Evolutionary conservation across 1,140 invertebrate genomes (phyloP), one percentile per base, ranked within the genome.

Genomic region (Drosophila aff.): DNA sequence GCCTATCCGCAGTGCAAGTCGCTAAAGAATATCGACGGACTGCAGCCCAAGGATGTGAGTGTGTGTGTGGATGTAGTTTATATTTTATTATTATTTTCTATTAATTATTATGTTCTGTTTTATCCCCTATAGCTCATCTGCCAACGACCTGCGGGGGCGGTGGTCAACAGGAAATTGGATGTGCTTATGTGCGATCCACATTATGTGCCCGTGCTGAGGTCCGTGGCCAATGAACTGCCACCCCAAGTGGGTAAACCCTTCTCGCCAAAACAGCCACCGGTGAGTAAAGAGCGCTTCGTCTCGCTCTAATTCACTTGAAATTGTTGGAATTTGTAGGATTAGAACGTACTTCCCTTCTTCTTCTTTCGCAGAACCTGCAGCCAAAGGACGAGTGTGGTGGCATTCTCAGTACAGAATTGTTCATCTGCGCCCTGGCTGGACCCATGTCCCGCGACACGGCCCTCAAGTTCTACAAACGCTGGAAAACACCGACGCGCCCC

Each of bases 181-280:
- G 59, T 86, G 33, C 92, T 97, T 76, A 90, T 98, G 31, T 93
- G 95, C 59, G 95, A 97, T 77, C 95, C 95, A 18, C 97, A 95
- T 94, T 98, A 97, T 94, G 96, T 99, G 82, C 97, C 97, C 41
- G 96, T 98, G 33, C 93, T 97, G 57, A 94, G 97, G 83, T 94
- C 95, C 23, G 95, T 95, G 74, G 96, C 97, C 92, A 96, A 95
- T 86, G 95, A 95, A 61, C 90, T 95, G 9, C 95, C 96, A 64
- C 96, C 97, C 38, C 91, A 93, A n/a, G 95, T 97, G 62, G 96
- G 96, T 2, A 93, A 95, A 79, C 96, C 96, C 7, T 97, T 97
- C 93, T 96, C 95, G 28, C 95, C 95, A 10, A 93, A 93, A 11
- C 93, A 93, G 65, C 95, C 95, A 52, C 95, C 95, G 47, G 96